Evolutionary conservation across 2,888 invertebrate species (phyloP), one percentile per base, ranked within the genome.

Genomic region (Trachelus stipa): DNA sequence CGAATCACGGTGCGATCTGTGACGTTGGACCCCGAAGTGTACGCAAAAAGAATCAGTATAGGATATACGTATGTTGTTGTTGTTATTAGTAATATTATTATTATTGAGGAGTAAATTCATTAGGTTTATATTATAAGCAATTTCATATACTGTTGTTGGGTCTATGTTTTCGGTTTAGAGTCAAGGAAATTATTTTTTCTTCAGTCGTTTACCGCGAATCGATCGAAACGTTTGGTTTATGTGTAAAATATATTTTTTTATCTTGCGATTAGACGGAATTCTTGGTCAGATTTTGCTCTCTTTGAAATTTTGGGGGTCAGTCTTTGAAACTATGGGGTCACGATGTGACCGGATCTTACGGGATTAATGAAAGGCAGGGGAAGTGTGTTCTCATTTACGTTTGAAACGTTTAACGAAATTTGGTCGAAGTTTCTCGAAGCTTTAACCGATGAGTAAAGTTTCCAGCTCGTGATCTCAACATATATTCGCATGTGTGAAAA

Each of bases 401-500:
- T 71, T 79, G n/a, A 79, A 79, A 79, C 76, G 23, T 79, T 79
- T 71, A 78, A 73, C 68, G 40, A 76, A 77, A 77, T 79, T 79
- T 79, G 76, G 76, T 76, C 40, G 76, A 76, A 69, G 83, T 81
- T 85, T 81, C 80, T 81, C 77, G 84, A 80, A 83, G 79, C 84
- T 84, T 79, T 79, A 76, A 78, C 69, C 82, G 80, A 82, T 82
- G 80, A 83, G 78, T 78, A 82, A 83, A 81, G 83, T 87, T 86
- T 86, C 84, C 89, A 90, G 89, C 89, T 89, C 86, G 87, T 89
- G 90, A 90, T 90, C 90, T 90, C 90, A 89, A 86, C 84, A 85
- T 84, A 84, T 77, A 82, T 80, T 81, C 82, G 83, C 81, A 81
- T 82, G 83, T 83, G 81, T 83, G 83, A 85, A 79, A 77, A 73